Evolutionary conservation across 2,888 invertebrate species (phyloP), one percentile per base, ranked within the genome.

Genomic region (Rhagonycha lutea): DNA sequence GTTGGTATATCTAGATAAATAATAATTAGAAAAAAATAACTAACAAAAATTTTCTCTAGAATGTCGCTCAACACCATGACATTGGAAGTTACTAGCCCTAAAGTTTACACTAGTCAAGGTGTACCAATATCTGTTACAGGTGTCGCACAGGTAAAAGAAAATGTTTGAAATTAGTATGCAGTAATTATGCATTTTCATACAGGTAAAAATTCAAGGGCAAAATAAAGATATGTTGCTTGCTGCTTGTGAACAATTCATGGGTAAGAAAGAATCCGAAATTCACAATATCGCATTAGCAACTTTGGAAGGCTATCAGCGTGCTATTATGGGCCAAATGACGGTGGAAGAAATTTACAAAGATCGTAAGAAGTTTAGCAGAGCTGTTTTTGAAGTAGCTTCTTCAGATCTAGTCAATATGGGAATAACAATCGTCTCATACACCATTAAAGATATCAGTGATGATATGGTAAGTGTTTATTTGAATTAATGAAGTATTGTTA

Each of bases 61-160:
- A 97, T 98, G 86, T 97, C 97, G 7, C 90, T 98, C 83, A 98
- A 98, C 88, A 98, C 98, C 0, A 98, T 98, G 97, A 98, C 98
- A 2, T 91, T 98, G 72, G 95, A 96, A 88, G 97, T 98, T 73
- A 97, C 98, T 87, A 97, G 96, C 83, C 96, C 97, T 8, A 96
- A 96, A 73, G 98, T 98, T 8, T 98, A 98, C 88, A 98, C 98
- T 62, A 95, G 96, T 84, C 97, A 98, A 88, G 98, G 98, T 74
- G 98, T 98, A 28, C 97, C 98, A n/a, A 97, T 98, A 86, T 97
- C 98, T 26, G 98, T 98, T 47, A 98, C 98, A 47, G 98, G 98
- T 79, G 97, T 98, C 83, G 98, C 98, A 72, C 98, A 98, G 93
- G 98, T 97, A 88, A 73, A 47, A 68, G 11, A 14, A 9, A 5